A percentile compares a stretch with the other conserved stretches of the same genome.
Conservation (phyloP, 2,888 invertebrate species). For the Neocrepidodera transversa region DNA sequence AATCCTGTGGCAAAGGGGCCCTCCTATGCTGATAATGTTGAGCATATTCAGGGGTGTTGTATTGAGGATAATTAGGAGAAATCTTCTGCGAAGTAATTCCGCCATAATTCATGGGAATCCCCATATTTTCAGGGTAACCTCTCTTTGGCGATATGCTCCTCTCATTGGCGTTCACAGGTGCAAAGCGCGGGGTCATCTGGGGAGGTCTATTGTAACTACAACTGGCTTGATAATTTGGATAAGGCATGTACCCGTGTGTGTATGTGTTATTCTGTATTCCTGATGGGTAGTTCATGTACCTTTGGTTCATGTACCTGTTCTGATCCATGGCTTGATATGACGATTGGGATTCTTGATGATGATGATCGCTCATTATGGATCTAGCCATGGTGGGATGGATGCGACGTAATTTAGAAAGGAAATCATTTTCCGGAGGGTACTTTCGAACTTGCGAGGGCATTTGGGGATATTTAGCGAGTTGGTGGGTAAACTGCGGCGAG, state of each 20-base stretch:
- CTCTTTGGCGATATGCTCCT: slow-evolving; percentile 52
- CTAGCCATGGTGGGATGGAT: slow-evolving; percentile 55
- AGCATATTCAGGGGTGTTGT: slow-evolving; percentile 49
- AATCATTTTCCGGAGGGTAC: slow-evolving; percentile 50
- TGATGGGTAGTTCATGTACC: slow-evolving; percentile 44
- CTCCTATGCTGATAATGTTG: slow-evolving; percentile 53
- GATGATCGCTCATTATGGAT: slow-evolving; percentile 55
- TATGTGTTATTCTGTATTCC: slow-evolving; percentile 39
- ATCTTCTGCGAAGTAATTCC: slow-evolving; percentile 47
- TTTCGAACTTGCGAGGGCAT: slow-evolving; percentile 37
- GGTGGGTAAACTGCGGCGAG: slow-evolving; percentile 35
- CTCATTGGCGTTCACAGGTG: slow-evolving; percentile 43
- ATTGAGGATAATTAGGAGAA: slow-evolving; percentile 48
- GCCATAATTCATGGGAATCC: slow-evolving; percentile 46
- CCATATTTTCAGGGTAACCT: slow-evolving; percentile 46
- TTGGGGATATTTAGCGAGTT: slow-evolving; percentile 45
- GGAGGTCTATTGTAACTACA: slow-evolving; percentile 40
- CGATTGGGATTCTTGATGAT: slow-evolving; percentile 50
- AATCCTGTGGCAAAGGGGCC: slow-evolving; percentile 40
- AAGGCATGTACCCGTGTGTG: slow-evolving; percentile 33
- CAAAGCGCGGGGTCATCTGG: slow-evolving; percentile 43
- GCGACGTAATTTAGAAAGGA: slow-evolving; percentile 52
- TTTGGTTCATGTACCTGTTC: slow-evolving; percentile 48
- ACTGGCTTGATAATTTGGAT: slow-evolving; percentile 36
- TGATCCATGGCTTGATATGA: slow-evolving; percentile 49